Base-by-base conservation (phyloP, 2,113 vertebrate genomes). In the Ammospiza caudacuta region DNA sequence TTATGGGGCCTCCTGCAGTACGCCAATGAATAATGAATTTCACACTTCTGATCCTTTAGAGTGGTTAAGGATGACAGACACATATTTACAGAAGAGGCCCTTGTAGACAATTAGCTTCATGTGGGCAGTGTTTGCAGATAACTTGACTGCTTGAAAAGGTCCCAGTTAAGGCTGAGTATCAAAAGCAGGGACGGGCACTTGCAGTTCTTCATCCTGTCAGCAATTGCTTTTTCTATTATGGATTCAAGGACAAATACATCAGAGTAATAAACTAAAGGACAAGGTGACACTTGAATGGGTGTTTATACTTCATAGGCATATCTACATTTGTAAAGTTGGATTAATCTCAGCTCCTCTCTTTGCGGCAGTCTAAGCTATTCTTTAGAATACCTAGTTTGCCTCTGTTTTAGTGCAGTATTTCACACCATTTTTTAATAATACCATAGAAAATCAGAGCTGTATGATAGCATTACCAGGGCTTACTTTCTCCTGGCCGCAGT, bases 41-140 rank as follows among this genome's bases (percentile, higher is more conserved):
- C 87, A 88, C 80, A 89, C 78, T 81, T 96, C 81, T 92, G 87
- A 64, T 55, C 75, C 68, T 77, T 49, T 61, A 69, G 22, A 96
- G 75, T 51, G 49, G 72, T 83, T 93, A 83, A 80, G 4, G 2
- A 62, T 44, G 57, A 41, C 47, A 91, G 72, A 62, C 64, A 88
- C 31, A 15, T 58, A 74, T 83, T 87, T 87, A 75, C 49, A 86
- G 52, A 83, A 93, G 90, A 91, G 90, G 57, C 54, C 77, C 82
- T 96, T 6, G 17, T 54, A 88, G 59, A 58, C 64, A 87, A 85
- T 94, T 92, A 77, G 43, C 58, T 94, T 83, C 49, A 80, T 31
- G 33, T 87, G 68, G 58, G 47, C 29, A 54, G 44, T 39, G 46
- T 66, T 90, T 90, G 75, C 69, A 89, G 52, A 43, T 52, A 58